Evolutionary conservation across 2,113 vertebrate genomes (phyloP).

Genomic region (Capricornis sumatraensis): DNA sequence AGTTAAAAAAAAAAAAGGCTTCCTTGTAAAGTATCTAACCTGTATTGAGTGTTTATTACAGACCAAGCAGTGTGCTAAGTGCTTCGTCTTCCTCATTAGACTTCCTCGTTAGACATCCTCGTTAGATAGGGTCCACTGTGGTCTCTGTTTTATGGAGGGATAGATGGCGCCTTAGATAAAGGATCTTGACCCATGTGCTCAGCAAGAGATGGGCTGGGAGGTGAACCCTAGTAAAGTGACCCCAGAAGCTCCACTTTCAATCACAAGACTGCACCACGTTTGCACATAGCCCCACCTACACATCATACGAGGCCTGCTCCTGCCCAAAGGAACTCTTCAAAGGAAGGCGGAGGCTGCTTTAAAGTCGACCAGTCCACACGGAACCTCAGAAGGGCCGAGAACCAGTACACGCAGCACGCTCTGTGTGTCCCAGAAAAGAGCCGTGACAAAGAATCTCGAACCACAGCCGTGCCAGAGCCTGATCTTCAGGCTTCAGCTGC

Average conservation of each 20-base stretch:
- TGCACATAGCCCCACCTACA: too few relatives aligned
- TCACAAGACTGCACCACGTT: fast-evolving
- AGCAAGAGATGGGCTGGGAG: background rate
- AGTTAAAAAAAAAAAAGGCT: background rate
- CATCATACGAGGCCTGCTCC: background rate
- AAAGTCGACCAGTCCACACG: background rate
- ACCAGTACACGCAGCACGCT: fast-evolving
- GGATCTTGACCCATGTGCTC: background rate
- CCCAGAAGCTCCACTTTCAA: background rate
- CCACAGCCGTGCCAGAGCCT: background rate
- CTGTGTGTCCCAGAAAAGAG: background rate
- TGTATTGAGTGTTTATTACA: background rate
- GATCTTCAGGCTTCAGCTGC: background rate
- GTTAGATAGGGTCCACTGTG: background rate
- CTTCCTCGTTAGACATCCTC: background rate
- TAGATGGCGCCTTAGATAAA: background rate
- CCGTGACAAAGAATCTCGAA: background rate
- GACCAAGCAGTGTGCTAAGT: background rate
- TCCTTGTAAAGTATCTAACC: background rate
- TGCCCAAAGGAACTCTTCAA: background rate
- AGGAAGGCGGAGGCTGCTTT: background rate
- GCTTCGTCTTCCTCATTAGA: background rate
- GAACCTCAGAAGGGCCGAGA: background rate
- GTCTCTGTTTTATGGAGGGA: background rate
- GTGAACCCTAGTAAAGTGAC: background rate